Evolutionary conservation across 2,113 vertebrate genomes (phyloP).

Genomic region (Pluvianellus socialis): DNA sequence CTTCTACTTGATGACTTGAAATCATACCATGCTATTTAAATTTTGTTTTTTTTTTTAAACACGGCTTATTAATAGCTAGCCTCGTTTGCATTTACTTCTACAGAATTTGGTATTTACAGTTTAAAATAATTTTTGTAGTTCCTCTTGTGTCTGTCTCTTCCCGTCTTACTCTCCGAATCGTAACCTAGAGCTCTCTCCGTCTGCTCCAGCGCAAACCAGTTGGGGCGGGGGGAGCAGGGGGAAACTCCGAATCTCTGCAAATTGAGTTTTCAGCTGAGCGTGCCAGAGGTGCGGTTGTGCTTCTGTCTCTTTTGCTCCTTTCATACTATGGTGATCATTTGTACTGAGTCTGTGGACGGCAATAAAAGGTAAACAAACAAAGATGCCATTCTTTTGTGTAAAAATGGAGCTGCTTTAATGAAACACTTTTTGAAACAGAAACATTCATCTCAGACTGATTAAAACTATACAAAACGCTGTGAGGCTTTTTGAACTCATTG

Average conservation of each 20-base stretch:
- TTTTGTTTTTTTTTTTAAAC: not conserved
- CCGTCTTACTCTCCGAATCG: not conserved
- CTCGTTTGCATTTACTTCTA: not conserved
- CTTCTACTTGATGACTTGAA: not conserved
- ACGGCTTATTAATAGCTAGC: not conserved
- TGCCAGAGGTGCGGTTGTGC: not conserved
- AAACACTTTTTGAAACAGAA: conserved; percentile 29
- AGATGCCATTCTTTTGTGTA: conserved; percentile 24
- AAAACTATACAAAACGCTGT: not conserved
- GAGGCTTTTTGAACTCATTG: conserved; percentile 4
- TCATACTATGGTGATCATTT: not conserved
- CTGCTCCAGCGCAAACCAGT: not conserved
- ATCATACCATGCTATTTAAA: not conserved
- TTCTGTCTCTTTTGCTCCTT: not conserved
- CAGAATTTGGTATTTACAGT: not conserved
- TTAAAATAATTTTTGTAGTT: not conserved
- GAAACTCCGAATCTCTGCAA: not conserved
- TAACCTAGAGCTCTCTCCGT: not conserved
- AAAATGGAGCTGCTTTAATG: conserved; percentile 48
- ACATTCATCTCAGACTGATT: conserved; percentile 11
- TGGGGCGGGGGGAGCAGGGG: not conserved
- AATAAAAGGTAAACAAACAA: conserved; percentile 37
- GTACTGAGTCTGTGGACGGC: not conserved
- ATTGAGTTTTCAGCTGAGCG: rapidly evolving
- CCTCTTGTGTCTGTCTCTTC: not conserved